Evolutionary conservation across 1,140 invertebrate genomes (phyloP), one percentile per base, ranked within the genome.

Genomic region (Leptonema lineaticorne): DNA sequence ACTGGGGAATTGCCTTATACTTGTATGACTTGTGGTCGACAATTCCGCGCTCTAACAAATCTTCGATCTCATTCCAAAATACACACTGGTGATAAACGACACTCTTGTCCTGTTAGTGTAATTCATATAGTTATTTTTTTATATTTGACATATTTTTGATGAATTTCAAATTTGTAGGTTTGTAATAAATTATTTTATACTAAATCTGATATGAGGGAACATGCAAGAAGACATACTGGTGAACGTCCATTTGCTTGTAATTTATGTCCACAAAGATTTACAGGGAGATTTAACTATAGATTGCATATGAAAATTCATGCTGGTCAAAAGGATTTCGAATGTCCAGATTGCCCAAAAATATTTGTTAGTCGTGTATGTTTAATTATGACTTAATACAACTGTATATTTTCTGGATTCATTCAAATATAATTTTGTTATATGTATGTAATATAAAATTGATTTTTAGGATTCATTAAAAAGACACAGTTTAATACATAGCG

Each of bases 241-340:
- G 90, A 92, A 67, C 71, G 76, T 71, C 93, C 93, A 0, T 96
- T 94, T 75, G 86, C 87, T 11, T 96, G 94, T 78, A 90, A 95
- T 60, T 79, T 91, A 4, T 96, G 94, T 76, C 87, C 89, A 0
- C 86, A 93, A 78, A 88, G 90, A 69, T 97, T 96, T 67, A 83
- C 85, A 0, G 82, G 70, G 27, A 46, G 14, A 14, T 67, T 68
- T 18, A 72, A 69, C 53, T 45, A 63, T 45, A 56, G 58, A 6
- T 29, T 67, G 46, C 70, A 72, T 58, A 67, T 72, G 67, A 72
- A 72, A 48, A 69, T 72, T 18, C 70, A 72, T 33, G 30, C 67
- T 3, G 70, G 70, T 0, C 70, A 69, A 53, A 69, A 62, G 37
- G 70, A 72, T 59, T 69, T 69, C 26, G 56, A 69, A 24, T 72